phyloP scores from a whole-genome alignment of 2,113 vertebrate species.

The Siniperca chuatsi region DNA sequence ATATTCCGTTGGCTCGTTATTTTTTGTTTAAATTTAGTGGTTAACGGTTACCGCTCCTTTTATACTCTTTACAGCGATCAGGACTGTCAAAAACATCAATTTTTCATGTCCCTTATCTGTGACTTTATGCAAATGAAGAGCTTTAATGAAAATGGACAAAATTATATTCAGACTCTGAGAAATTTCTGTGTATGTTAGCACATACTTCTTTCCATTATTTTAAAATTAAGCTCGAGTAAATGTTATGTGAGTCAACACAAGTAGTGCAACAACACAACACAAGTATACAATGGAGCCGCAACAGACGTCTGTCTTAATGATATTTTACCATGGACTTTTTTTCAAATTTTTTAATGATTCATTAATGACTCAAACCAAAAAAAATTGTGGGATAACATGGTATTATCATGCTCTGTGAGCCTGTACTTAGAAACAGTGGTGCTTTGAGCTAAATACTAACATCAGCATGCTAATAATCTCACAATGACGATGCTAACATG shows the following conservation, averaged over 20 bases:
- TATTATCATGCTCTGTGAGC: not conserved
- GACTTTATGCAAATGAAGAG: not conserved
- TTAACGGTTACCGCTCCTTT: not conserved
- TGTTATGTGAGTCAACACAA: conserved; percentile 20
- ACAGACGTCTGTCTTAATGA: not conserved
- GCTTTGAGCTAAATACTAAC: no score
- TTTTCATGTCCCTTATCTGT: not conserved
- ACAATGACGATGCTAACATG: not conserved
- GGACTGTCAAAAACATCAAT: not conserved
- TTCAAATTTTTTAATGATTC: not conserved
- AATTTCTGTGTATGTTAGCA: not conserved
- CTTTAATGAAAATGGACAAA: not conserved
- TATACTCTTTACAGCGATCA: not conserved
- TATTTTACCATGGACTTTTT: conserved; percentile 1
- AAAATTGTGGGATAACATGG: no score
- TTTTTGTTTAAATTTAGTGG: not conserved
- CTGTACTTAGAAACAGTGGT: not conserved
- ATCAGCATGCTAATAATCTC: not conserved
- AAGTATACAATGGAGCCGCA: not conserved
- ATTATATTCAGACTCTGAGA: not conserved
- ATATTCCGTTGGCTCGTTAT: not conserved
- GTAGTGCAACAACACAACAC: not conserved
- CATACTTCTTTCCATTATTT: not conserved
- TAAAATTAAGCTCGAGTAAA: not conserved
- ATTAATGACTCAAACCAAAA: conserved; percentile 7